A percentile compares a stretch with the other conserved stretches of the same genome.
Conservation (phyloP, 2,797 vertebrate genomes). For the Coendou prehensilis region DNA sequence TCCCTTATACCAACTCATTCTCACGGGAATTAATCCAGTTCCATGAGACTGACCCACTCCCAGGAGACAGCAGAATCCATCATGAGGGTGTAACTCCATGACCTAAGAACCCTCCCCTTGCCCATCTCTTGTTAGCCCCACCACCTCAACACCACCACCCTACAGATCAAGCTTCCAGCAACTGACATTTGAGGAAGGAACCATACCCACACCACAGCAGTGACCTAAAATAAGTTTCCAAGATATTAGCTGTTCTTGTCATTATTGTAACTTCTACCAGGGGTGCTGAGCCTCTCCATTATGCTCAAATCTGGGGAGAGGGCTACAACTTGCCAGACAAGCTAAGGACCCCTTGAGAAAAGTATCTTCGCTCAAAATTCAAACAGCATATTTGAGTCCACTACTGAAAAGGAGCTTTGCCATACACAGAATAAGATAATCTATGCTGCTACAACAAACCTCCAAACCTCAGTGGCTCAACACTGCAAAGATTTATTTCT, state of each 20-base stretch:
- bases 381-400: not conserved
- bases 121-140: too few relatives aligned
- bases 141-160: not conserved
- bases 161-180: not conserved
- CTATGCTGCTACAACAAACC: not conserved
- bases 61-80: not conserved
- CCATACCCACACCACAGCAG: too few relatives aligned
- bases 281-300: not conserved
- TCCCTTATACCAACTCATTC: not conserved
- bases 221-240: not conserved
- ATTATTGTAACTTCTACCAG: not conserved
- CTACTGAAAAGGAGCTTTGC: not conserved
- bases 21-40: not conserved
- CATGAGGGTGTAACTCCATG: not conserved
- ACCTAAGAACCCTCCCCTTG: not conserved
- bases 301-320: not conserved
- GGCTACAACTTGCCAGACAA: not conserved
- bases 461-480: not conserved
- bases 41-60: too few relatives aligned
- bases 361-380: slow-evolving; percentile 32
- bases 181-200: not conserved
- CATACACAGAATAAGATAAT: not conserved
- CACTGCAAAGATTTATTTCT: not conserved
- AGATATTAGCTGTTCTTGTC: not conserved
- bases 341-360: not conserved